A percentile compares a stretch with the other conserved stretches of the same genome.
Conservation (phyloP, 30 jellyfish, hydroid and myxozoan species). For the Hydra vulgaris region DNA sequence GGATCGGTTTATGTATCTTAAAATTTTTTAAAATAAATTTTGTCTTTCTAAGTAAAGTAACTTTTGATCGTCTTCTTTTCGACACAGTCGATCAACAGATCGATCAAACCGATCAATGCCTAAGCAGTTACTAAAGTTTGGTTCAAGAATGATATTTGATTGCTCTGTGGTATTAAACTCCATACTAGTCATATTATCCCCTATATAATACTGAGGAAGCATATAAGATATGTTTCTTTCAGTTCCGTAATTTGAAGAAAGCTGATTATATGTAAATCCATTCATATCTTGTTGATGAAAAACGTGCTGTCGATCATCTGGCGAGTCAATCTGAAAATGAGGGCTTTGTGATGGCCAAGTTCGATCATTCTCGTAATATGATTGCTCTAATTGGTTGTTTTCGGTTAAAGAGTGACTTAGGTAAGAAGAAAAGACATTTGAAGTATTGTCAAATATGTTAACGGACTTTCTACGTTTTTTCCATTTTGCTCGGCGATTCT, state of each 20-base stretch:
- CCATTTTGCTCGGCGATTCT: constrained; percentile 98
- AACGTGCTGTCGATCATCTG: background rate
- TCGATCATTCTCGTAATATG: constrained; percentile 68
- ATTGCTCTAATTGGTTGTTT: constrained; percentile 56
- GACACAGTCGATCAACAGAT: background rate
- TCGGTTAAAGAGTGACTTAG: constrained; percentile 52
- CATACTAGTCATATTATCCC: background rate
- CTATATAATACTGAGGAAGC: background rate
- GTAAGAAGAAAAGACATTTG: constrained; percentile 82
- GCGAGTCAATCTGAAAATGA: background rate
- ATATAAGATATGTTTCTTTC: constrained; percentile 2
- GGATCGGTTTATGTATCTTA: no score
- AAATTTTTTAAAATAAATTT: no score
- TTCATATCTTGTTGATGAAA: constrained; percentile 10
- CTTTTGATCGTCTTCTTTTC: background rate
- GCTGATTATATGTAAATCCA: constrained; percentile 20
- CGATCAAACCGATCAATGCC: background rate
- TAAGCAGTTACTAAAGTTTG: background rate
- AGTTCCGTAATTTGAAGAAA: constrained; percentile 13
- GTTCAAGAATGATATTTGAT: background rate
- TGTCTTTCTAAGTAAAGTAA: background rate
- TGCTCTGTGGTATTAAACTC: background rate
- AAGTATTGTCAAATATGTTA: constrained; percentile 78
- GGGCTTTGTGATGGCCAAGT: constrained; percentile 47
- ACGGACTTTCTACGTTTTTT: constrained; percentile 94